Percentiles rank a stretch among this genome's conserved stretches.
Conservation (phyloP, 2,113 vertebrate species). For the Mionectes macconnelli region DNA sequence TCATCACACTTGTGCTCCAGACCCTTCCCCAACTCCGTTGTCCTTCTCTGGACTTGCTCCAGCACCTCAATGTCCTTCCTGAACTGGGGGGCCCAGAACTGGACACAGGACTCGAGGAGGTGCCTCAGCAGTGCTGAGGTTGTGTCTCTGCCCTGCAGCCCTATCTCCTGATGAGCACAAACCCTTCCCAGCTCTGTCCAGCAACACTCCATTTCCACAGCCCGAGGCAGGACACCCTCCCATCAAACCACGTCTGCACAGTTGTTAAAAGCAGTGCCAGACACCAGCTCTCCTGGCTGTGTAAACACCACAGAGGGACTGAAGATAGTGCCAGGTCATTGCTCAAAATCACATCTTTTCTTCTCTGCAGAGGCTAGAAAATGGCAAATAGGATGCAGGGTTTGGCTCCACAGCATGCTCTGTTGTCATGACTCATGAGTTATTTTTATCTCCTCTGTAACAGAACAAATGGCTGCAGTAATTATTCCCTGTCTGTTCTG, state of each 20-base stretch:
- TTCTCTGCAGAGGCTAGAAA: background rate
- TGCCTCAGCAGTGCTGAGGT: background rate
- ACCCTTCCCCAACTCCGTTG: fast-evolving
- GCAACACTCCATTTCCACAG: background rate
- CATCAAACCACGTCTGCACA: fast-evolving
- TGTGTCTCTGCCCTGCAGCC: background rate
- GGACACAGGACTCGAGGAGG: fast-evolving
- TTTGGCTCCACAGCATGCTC: background rate
- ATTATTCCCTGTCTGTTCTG: constrained; percentile 38
- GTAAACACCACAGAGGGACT: background rate
- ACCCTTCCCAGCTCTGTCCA: background rate
- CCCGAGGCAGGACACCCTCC: background rate
- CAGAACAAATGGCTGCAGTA: background rate
- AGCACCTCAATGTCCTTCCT: background rate
- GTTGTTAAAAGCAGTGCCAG: background rate
- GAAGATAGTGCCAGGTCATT: background rate
- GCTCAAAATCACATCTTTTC: constrained; percentile 9
- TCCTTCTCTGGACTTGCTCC: fast-evolving
- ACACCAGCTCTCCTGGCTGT: background rate
- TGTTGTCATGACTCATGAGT: constrained; percentile 12
- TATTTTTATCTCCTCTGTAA: constrained; percentile 38
- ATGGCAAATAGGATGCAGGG: background rate
- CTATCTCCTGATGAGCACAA: background rate
- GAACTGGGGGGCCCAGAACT: fast-evolving
- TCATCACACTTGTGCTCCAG: background rate